These are phyloP conservation scores for Oryctolagus cuniculus DNA, from an alignment of 2,113 vertebrate genomes.

Conservation along the genomic window DNA sequence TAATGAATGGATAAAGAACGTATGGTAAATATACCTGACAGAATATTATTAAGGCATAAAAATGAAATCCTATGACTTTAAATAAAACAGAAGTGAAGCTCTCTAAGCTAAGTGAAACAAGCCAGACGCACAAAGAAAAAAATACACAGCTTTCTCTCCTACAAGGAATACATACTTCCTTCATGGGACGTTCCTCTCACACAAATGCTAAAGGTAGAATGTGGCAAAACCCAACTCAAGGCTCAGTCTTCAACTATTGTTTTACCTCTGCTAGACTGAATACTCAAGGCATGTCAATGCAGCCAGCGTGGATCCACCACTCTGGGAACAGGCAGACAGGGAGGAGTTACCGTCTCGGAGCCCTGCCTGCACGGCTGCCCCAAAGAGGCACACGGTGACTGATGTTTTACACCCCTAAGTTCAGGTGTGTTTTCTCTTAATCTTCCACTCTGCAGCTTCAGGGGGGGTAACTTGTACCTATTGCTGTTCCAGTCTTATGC, in stretches of 20 bases:
- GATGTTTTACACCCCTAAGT: not conserved
- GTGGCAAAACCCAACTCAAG: not conserved
- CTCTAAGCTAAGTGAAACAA: too few species aligned
- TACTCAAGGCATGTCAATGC: not conserved
- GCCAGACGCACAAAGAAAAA: too few species aligned
- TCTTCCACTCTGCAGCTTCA: not conserved
- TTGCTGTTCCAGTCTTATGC: not conserved
- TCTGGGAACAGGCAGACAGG: not conserved
- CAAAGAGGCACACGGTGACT: not conserved
- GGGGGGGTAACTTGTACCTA: not conserved
- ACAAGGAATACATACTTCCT: too few species aligned
- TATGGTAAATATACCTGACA: too few species aligned
- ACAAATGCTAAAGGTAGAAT: not conserved
- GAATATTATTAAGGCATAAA: too few species aligned
- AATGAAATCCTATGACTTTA: too few species aligned
- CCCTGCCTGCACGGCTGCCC: too few species aligned
- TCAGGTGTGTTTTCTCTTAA: not conserved
- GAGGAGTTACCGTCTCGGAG: not conserved
- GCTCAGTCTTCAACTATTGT: not conserved
- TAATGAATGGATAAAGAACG: too few species aligned
- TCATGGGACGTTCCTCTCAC: too few species aligned
- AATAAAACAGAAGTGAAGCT: too few species aligned
- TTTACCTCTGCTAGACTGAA: not conserved
- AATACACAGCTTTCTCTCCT: too few species aligned
- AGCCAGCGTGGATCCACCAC: not conserved